Evolutionary conservation across 1,140 invertebrate genomes (phyloP), one percentile per base, ranked within the genome.

Genomic region (Calliopsis andreniformis): DNA sequence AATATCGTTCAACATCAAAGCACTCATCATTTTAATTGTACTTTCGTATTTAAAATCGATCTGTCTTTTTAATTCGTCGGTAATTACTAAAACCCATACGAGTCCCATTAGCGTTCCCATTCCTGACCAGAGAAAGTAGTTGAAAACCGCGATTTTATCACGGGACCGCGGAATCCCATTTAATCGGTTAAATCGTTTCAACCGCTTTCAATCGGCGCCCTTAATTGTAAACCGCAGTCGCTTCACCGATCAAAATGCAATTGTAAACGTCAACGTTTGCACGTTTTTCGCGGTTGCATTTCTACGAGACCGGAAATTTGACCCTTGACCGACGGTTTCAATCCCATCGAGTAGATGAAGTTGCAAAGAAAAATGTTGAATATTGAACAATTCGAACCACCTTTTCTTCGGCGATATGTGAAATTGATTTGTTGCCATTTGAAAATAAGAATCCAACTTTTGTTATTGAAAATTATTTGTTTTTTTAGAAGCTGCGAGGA

Each of bases 221-320:
- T 80, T 81, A 81, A 81, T 81, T 81, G 58, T 67, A 80, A 76
- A 81, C 71, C 78, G 25, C 78, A 56, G 8, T 20, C n/a, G 14
- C 30, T n/a, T n/a, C n/a, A 23, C 23, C 28, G 39, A 45, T 73
- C 71, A 73, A 73, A 66, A 67, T 45, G 39, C 62, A 14, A 67
- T 45, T 67, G 39, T n/a, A 39, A 42, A 32, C 70, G 51, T 64
- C 59, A 16, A 47, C n/a, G 28, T 51, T 63, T 23, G 3, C 25
- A 10, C 30, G 14, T 70, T 70, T 70, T 61, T 61, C 55, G 1
- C 35, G 35, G 35, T 10, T 10, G 35, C 35, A n/a, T n/a, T 39
- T 3, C 35, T 10, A 5, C 16, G 25, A 8, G 2, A 0, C 6
- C 12, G n/a, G 32, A 32, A 20, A 32, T 14, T 10, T 14, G 14